phyloP scores from a whole-genome alignment of 2,888 invertebrate genomes.

The Mesopsocus fuscifrons region DNA sequence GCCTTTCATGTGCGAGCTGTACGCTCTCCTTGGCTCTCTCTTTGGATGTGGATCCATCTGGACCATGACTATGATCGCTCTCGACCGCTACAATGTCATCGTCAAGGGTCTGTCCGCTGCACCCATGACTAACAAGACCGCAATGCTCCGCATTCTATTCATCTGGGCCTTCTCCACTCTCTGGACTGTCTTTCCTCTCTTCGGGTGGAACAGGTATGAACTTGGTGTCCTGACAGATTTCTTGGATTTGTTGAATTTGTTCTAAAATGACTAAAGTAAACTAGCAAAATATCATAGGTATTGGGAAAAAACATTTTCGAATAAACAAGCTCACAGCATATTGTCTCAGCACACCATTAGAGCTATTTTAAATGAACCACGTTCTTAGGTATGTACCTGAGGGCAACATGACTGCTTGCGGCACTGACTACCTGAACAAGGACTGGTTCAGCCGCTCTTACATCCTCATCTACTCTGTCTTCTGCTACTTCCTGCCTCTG shows the following conservation, averaged over 20 bases:
- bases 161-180: slow-evolving; percentile 59
- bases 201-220: slow-evolving; percentile 64
- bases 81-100: slow-evolving; percentile 87
- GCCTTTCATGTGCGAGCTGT: slow-evolving; percentile 69
- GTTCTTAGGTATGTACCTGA: slow-evolving; percentile 66
- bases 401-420: slow-evolving; percentile 86
- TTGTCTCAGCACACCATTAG: too few relatives aligned
- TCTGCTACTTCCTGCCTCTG: slow-evolving; percentile 59
- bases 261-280: too few relatives aligned
- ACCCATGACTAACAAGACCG: slow-evolving; percentile 64
- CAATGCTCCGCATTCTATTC: slow-evolving; percentile 52
- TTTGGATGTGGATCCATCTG: slow-evolving; percentile 83
- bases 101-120: slow-evolving; percentile 72
- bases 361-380: slow-evolving; percentile 7
- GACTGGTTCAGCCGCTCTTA: slow-evolving; percentile 61
- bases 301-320: not conserved
- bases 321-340: too few relatives aligned
- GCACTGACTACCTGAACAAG: slow-evolving; percentile 66
- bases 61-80: slow-evolving; percentile 82
- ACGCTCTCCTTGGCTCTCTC: slow-evolving; percentile 70
- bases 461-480: slow-evolving; percentile 54
- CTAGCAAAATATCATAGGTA: too few relatives aligned
- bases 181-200: slow-evolving; percentile 69
- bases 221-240: too few relatives aligned
- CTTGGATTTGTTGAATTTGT: too few relatives aligned